Evolutionary conservation across 2,888 invertebrate species (phyloP), one percentile per base, ranked within the genome.

Genomic region (Toxonevra muliebris): DNA sequence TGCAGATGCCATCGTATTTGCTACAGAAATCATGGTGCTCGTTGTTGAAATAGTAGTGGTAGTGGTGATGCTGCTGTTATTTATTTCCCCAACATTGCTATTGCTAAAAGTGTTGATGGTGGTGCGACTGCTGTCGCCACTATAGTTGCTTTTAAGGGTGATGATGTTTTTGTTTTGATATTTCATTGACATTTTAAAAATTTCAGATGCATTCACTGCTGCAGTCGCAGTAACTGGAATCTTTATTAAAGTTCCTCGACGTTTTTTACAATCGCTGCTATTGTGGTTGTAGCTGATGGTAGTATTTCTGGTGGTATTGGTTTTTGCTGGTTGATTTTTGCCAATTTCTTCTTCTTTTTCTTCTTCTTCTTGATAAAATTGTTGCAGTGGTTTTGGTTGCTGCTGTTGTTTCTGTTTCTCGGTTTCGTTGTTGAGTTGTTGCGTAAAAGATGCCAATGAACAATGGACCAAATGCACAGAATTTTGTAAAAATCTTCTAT

Each of bases 1-100:
- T 30, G 66, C 55, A 13, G 62, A 63, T 50, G 68, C 63, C 41
- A 68, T 59, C 48, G 68, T 60, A 43, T 59, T 68, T 68, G 68
- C 68, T 12, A 58, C 58, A 15, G 67, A 58, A 13, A 62, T 50
- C 42, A 67, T 61, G 58, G 57, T 57, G 19, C 58, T 52, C 13
- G 12, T 57, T 19, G 11, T 30, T 30, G 30, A 4, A 30, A 30
- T 4, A 30, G 30, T 30, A 30, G 30, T 30, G 2, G 30, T 2
- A 7, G 7, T 30, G 7, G 30, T 53, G 45, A 12, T 40, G 68
- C 9, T 68, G 15, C 15, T 63, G 55, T 13, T 68, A 43, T 17
- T 60, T 12, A 17, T 8, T 10, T 43, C 7, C 19, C 45, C 43
- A 59, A 55, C 1, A 30, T 13, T 53, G 9, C 9, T n/a, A 10